These are phyloP conservation scores for Sipha flava DNA, from an alignment of 1,140 invertebrate species.

Conservation along the genomic window DNA sequence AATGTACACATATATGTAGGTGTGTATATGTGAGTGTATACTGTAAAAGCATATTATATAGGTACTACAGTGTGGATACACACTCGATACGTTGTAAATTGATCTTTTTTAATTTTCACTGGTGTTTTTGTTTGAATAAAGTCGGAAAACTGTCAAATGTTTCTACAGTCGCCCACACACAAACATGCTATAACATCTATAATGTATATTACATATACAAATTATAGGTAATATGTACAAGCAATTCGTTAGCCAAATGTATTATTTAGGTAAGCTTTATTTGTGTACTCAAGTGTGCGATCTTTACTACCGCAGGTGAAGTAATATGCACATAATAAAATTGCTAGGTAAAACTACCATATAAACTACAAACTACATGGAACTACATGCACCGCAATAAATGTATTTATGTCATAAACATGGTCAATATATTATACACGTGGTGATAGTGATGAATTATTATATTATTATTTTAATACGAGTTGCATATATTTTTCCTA, in stretches of 20 bases:
- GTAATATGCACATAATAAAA: neutral
- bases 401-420: neutral
- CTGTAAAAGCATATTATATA: too few relatives aligned
- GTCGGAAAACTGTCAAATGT: conserved; percentile 7
- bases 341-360: neutral
- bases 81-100: neutral
- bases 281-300: conserved; percentile 21
- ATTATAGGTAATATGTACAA: neutral
- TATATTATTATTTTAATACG: too few relatives aligned
- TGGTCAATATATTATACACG: too few relatives aligned
- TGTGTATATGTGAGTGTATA: neutral
- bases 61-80: neutral
- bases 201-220: neutral
- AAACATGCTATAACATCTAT: neutral
- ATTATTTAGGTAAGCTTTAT: neutral
- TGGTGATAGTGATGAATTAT: too few relatives aligned
- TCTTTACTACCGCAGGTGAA: neutral
- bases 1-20: neutral
- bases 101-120: neutral
- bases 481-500: too few relatives aligned
- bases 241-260: neutral
- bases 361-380: too few relatives aligned
- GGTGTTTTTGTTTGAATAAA: neutral
- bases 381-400: neutral
- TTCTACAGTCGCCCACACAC: neutral